Evolutionary conservation across 2,113 vertebrate genomes (phyloP).

Genomic region (Brachyistius frenatus): DNA sequence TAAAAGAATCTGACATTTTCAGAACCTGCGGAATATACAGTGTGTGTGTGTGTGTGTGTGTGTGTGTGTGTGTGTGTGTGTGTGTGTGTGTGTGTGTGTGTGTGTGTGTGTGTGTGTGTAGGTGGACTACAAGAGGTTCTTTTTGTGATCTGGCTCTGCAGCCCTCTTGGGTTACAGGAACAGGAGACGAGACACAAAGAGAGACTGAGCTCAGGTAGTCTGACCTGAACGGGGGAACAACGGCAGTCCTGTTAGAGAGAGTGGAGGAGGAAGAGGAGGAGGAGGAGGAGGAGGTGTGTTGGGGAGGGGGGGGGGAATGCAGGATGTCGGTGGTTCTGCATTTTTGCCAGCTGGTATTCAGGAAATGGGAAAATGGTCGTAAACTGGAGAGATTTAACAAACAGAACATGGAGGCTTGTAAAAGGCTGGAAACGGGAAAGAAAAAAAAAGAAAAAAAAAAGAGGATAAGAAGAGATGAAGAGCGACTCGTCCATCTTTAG

Average conservation of each 20-base stretch:
- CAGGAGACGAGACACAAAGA: constrained; percentile 65
- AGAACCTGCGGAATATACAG: neutral
- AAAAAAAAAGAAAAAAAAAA: too few relatives aligned
- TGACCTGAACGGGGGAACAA: constrained; percentile 56
- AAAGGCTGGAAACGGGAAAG: too few relatives aligned
- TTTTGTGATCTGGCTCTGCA: constrained; percentile 20
- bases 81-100: neutral
- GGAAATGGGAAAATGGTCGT: neutral
- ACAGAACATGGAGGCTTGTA: neutral
- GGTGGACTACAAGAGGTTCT: constrained; percentile 45
- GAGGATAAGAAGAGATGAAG: neutral
- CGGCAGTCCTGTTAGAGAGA: constrained; percentile 42
- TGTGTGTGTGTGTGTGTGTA: neutral
- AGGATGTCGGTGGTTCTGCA: neutral
- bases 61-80: constrained; percentile 11
- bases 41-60: neutral
- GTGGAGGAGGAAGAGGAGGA: neutral
- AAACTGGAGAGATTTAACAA: neutral
- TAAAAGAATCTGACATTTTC: constrained; percentile 12
- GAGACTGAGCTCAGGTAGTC: constrained; percentile 60
- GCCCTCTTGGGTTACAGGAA: constrained; percentile 66
- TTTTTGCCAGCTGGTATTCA: constrained; percentile 6
- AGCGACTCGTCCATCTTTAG: too few relatives aligned
- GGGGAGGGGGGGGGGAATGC: neutral
- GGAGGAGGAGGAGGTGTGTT: neutral